Evolutionary conservation across 2,888 invertebrate genomes (phyloP).

Genomic region (Bimastos eiseni): DNA sequence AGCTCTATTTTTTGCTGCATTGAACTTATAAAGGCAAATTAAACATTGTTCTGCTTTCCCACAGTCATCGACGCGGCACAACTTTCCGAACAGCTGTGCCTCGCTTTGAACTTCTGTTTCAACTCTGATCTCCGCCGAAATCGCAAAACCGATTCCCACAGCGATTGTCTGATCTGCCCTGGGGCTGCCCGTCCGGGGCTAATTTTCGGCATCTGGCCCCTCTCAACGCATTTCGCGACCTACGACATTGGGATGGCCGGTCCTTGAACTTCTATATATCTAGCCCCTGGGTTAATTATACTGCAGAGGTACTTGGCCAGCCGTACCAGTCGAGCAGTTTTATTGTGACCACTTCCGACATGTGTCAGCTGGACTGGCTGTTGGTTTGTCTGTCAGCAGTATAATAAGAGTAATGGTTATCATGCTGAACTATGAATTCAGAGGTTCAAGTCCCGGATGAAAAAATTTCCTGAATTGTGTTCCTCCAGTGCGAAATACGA

Average conservation of each 20-base stretch:
- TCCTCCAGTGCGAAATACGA: too few relatives aligned
- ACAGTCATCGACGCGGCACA: not conserved
- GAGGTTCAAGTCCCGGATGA: not conserved
- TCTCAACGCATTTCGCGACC: not conserved
- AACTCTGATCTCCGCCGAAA: not conserved
- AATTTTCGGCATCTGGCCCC: slow-evolving; percentile 3
- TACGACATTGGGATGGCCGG: not conserved
- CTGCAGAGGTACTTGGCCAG: not conserved
- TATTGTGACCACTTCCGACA: not conserved
- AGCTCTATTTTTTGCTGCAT: not conserved
- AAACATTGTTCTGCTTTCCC: not conserved
- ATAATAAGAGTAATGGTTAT: not conserved
- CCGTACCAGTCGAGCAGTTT: not conserved
- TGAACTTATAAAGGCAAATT: not conserved
- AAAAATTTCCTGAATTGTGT: not conserved
- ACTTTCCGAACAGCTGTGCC: not conserved
- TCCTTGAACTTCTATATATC: too few relatives aligned
- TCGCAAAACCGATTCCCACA: not conserved
- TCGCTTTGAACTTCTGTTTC: not conserved
- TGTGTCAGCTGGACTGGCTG: not conserved
- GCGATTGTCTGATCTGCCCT: not conserved
- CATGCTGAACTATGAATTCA: not conserved
- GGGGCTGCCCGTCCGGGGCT: not conserved
- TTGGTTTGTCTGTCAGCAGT: not conserved
- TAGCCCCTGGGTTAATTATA: too few relatives aligned